Base-by-base conservation (phyloP, 2,113 vertebrate species). In the Hyla sarda region DNA sequence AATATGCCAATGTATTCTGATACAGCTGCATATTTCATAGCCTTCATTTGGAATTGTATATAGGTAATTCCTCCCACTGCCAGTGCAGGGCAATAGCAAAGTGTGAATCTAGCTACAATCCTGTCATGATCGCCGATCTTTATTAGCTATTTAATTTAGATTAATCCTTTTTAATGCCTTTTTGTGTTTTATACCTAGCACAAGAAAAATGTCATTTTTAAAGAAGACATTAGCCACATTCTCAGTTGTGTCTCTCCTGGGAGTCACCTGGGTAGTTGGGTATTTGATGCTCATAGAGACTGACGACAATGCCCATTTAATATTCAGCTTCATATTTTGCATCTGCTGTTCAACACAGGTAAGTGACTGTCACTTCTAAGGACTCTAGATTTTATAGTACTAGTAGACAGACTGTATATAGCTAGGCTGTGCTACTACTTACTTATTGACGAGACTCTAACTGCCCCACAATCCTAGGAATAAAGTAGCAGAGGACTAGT, bases 231-330 rank as follows among this genome's bases (percentile, higher is more conserved):
- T 83, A 0, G 62, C 62, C 32, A 21, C 82, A 6, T 62, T 81
- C 32, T 73, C 56, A 48, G 23, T 82, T 72, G 10, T 25, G 16
- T 9, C 48, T 10, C 85, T 56, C 52, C 83, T 84, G 12, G 25
- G 5, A 3, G 21, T 72, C 37, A 25, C 85, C 82, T 7, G 67
- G 11, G 60, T 60, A 41, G 50, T 34, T 87, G 17, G 75, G 8
- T 88, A 85, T 78, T 30, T 87, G 87, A 58, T n/a, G 82, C 56
- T 83, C 45, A 83, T 79, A 41, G 67, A 71, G 82, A 32, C 19
- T 37, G 7, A 32, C 60, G 3, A 58, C 14, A 45, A 71, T 78
- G 86, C 82, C 10, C 65, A 78, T 47, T 80, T 86, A 34, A 84
- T 50, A 82, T 32, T 69, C 56, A 81, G 78, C 37, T 81, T 65